Base-by-base conservation (phyloP, 1,140 invertebrate species). In the Papilio polytes region DNA sequence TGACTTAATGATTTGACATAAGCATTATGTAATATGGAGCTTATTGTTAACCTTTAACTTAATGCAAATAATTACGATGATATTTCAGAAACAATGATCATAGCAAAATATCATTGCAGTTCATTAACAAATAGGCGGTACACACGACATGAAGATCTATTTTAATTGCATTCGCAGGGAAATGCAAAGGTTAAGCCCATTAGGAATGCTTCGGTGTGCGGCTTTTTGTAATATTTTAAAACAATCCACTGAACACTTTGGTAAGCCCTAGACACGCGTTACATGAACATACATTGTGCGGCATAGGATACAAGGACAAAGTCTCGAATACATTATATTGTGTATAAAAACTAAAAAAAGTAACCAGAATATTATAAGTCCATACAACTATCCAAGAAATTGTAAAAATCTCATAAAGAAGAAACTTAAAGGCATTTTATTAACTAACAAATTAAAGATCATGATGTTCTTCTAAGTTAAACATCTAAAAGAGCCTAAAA, bases 181-280 rank as follows among this genome's bases (percentile, higher is more conserved):
- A 91, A 89, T 86, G 81, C 77, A 82, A 93, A 93, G 92, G 92
- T 92, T 92, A 93, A 89, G 77, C 84, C 86, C 85, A 90, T 91
- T 92, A 92, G 31, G 85, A 56, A 77, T 85, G 84, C 84, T 85
- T 82, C 83, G 72, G 80, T 46, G 41, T 76, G 26, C 13, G 63
- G 18, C 79, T 82, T 83, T 83, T 83, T 80, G 73, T 82, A 79
- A 82, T 83, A 84, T 70, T 87, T 85, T 85, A 83, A 86, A 85
- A 81, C 80, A 82, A 85, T 77, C 81, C 83, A 83, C 70, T 26
- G 53, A 20, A n/a, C n/a, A n/a, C 53, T 63, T 63, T 63, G 10
- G 20, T 13, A 63, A 26, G 59, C 59, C 59, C 10, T 26, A 78
- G 76, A 72, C 59, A 72, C 20, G 46, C n/a, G 48, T 56, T 22